These are phyloP conservation scores for Anseranas semipalmata DNA, from an alignment of 2,113 vertebrate species.

Conservation along the genomic window DNA sequence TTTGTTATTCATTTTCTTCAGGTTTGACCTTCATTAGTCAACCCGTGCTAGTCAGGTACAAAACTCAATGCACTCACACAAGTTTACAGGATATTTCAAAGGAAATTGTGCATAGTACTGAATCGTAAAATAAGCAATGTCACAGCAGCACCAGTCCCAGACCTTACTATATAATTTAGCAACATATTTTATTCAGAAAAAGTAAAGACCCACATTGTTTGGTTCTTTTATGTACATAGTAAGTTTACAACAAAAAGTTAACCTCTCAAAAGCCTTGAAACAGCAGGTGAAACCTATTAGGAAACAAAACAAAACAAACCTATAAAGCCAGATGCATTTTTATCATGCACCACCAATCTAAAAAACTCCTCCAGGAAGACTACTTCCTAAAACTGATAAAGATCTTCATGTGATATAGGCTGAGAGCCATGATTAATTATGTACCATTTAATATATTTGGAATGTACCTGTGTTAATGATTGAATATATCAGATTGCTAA, in stretches of 20 bases:
- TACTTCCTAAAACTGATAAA: neutral
- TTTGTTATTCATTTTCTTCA: neutral
- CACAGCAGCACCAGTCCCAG: neutral
- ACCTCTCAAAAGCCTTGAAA: neutral
- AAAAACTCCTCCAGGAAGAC: neutral
- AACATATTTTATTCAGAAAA: neutral
- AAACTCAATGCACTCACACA: neutral
- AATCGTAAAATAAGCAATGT: neutral
- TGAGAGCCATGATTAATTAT: neutral
- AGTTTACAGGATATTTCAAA: neutral
- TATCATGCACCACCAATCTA: neutral
- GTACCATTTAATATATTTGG: neutral
- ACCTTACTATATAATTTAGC: neutral
- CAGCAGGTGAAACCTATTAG: neutral
- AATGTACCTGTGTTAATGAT: neutral
- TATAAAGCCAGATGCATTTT: neutral
- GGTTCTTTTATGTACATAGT: neutral
- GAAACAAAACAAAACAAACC: neutral
- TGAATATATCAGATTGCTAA: neutral
- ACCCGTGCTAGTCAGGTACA: neutral
- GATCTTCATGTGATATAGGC: neutral
- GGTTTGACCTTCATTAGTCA: accelerated
- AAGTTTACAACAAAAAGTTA: neutral
- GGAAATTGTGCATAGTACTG: neutral
- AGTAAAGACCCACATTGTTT: accelerated